Evolutionary conservation across 2,888 invertebrate species (phyloP), one percentile per base, ranked within the genome.

Genomic region (Nomada flava): DNA sequence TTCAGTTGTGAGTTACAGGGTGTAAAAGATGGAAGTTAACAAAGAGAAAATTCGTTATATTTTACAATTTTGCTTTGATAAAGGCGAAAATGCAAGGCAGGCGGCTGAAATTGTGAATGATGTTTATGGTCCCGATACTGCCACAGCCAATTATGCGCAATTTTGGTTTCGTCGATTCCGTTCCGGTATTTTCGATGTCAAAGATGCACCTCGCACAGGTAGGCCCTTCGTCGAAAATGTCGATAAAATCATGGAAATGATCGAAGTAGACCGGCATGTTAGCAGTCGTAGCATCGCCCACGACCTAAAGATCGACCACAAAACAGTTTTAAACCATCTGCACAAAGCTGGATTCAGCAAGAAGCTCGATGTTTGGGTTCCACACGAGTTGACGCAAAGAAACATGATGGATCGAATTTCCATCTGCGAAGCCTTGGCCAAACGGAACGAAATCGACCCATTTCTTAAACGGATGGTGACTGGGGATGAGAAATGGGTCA

Each of bases 261-360:
- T 69, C 15, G 53, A 75, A 44, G 36, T 10, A 13, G 44, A 68
- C 26, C 62, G 67, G 11, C 71, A 67, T 47, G 26, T 72, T 20
- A 20, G 67, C 29, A 72, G 71, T 65, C 62, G 44, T 62, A 23
- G n/a, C 29, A 77, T 77, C 18, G 67, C 55, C 36, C 15, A 47
- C 53, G 70, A 76, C n/a, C 76, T 71, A 60, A 67, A 67, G 15
- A 71, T 72, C n/a, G 44, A 55, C 9, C 77, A 71, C 11, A 62
- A 67, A 72, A 65, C 55, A 5, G 55, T 68, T 67, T 60, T 53
- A 44, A 62, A 67, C 53, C 67, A 67, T 55, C 42, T 72, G 18
- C 60, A 18, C 1, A 72, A 77, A 15, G 62, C 71, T 72, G 60
- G 60, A 52, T 55, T 13, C 44, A 18, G 9, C 20, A n/a, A 53